Evolutionary conservation across 2,113 vertebrate genomes (phyloP).

Genomic region (Paralichthys olivaceus): DNA sequence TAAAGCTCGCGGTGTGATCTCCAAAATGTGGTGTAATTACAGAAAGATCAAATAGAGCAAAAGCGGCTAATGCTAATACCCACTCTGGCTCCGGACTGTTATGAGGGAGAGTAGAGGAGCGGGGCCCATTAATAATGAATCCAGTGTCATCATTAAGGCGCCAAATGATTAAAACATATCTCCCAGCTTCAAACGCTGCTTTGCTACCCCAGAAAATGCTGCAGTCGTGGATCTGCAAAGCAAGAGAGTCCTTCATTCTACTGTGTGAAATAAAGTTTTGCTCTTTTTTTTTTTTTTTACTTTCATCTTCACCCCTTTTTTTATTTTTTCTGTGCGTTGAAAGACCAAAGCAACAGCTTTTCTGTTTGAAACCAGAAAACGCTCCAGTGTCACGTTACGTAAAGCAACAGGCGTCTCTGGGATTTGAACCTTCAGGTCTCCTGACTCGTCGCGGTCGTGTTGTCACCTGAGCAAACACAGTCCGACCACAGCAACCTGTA

Average conservation of each 20-base stretch:
- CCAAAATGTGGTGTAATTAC: constrained; percentile 76
- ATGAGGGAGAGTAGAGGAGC: constrained; percentile 66
- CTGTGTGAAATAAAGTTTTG: constrained; percentile 72
- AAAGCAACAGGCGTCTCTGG: constrained; percentile 2
- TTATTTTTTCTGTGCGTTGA: not conserved
- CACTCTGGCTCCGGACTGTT: constrained; percentile 49
- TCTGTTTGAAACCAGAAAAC: constrained; percentile 31
- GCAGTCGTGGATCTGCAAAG: constrained; percentile 63
- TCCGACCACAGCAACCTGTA: constrained; percentile 2
- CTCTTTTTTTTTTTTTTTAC: constrained; percentile 53
- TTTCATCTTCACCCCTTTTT: constrained; percentile 50
- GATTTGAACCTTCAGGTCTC: constrained; percentile 22
- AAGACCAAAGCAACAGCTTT: constrained; percentile 55
- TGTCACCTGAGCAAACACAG: constrained; percentile 7
- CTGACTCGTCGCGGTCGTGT: not conserved
- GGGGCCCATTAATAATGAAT: constrained; percentile 91
- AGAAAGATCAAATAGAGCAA: constrained; percentile 79
- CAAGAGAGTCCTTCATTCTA: constrained; percentile 56
- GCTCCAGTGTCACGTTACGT: constrained; percentile 27
- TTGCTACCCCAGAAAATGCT: constrained; percentile 70
- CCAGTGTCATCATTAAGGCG: constrained; percentile 89
- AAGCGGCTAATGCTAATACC: constrained; percentile 73
- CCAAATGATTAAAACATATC: constrained; percentile 91
- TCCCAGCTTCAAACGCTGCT: constrained; percentile 85
- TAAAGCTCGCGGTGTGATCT: constrained; percentile 75